Conservation (phyloP, 2,113 vertebrate species). For the Gadus macrocephalus region DNA sequence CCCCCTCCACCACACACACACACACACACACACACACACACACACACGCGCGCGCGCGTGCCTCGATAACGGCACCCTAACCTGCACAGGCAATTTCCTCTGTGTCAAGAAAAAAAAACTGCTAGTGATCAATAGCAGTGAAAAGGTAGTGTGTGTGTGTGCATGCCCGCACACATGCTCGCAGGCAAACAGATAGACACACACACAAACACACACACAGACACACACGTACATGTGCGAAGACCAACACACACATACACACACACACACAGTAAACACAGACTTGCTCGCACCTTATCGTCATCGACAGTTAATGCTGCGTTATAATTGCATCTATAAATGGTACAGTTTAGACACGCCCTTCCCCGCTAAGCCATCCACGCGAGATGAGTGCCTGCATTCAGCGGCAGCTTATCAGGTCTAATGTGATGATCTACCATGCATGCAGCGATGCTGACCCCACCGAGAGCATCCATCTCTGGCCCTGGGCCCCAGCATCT, state of each 20-base stretch:
- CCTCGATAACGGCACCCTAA: background rate
- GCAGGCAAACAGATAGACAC: conserved; percentile 6
- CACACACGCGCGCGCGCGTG: no score
- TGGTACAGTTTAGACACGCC: conserved; percentile 35
- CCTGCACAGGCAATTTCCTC: conserved; percentile 18
- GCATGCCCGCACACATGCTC: background rate
- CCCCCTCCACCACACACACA: no score
- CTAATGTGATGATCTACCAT: conserved; percentile 46
- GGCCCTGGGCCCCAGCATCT: conserved; percentile 27
- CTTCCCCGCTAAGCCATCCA: conserved; percentile 50
- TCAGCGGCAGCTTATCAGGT: conserved; percentile 37
- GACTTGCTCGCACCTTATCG: no score
- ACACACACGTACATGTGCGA: background rate
- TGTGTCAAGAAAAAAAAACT: conserved; percentile 12
- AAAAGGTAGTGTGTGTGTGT: conserved; percentile 7
- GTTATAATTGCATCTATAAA: conserved; percentile 34
- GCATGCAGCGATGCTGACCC: conserved; percentile 49
- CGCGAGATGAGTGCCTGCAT: conserved; percentile 38
- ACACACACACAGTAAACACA: background rate
- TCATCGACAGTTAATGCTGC: conserved; percentile 17
- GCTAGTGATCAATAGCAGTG: conserved; percentile 10
- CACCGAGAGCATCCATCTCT: conserved; percentile 42
- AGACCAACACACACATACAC: conserved; percentile 6
- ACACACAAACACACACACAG: background rate
- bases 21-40: no score